Base-by-base conservation (phyloP, 1,140 invertebrate species). In the Lepeophtheirus salmonis region DNA sequence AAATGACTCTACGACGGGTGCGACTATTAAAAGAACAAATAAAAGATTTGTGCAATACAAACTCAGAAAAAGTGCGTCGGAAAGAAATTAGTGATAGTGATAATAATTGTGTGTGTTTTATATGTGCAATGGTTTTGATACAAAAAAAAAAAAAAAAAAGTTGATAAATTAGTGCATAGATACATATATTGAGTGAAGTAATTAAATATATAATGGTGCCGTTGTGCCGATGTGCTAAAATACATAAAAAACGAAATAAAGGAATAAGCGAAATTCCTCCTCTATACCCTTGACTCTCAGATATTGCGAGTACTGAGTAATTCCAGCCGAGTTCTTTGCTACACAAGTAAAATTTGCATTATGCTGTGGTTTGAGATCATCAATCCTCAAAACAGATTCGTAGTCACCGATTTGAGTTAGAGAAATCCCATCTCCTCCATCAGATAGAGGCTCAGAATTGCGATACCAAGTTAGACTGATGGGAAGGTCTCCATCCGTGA, bases 321-420 rank as follows among this genome's bases (percentile, higher is more conserved):
- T 78, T 20, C 85, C 84, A 48, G 78, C 77, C 3, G 78, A 70
- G 69, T 88, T 88, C 14, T 72, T 74, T 16, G 82, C 82, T 1
- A 77, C 79, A 63, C 84, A 85, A 0, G 83, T 83, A 67, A 86
- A 88, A 70, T 81, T 80, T 59, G 83, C 83, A 66, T 77, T 76
- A 68, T 89, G 85, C 55, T 77, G 74, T 49, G 80, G 81, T 57
- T 77, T 76, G n/a, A 83, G 82, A 63, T 79, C 79, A 66, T 84
- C 80, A 65, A 89, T 85, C 61, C 80, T 83, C 63, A 89, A 71
- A 51, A 83, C 77, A 65, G 81, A 84, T 25, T 65, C 62, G 63
- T 61, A 64, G 16, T 73, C 65, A 77, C 76, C 64, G 84, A 50
- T 50, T 10, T 58, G n/a, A 12, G 50, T 52, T 4, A 52, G 4